Conservation (phyloP, 2,888 invertebrate genomes). For the Nomada hirtipes region DNA sequence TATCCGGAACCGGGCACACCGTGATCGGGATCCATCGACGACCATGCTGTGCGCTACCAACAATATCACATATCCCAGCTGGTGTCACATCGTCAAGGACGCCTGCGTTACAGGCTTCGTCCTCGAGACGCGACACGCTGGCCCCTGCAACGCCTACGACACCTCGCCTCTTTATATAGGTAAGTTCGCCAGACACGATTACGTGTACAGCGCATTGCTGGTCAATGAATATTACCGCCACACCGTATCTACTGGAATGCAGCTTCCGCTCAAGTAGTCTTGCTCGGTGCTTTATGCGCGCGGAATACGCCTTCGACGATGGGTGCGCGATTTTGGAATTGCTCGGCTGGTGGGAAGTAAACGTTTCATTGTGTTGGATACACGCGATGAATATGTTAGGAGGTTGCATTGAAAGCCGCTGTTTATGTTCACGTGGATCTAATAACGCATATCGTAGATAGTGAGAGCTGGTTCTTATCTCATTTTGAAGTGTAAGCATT, state of each 20-base stretch:
- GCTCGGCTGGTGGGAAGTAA: too few relatives aligned
- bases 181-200: slow-evolving; percentile 54
- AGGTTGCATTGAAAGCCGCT: too few relatives aligned
- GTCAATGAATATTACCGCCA: slow-evolving; percentile 8
- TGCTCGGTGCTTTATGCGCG: not conserved
- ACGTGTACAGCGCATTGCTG: slow-evolving; percentile 13
- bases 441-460: too few relatives aligned
- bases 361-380: too few relatives aligned
- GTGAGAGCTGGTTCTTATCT: too few relatives aligned
- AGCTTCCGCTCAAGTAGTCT: not conserved
- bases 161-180: slow-evolving; percentile 73
- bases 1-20: slow-evolving; percentile 76
- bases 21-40: slow-evolving; percentile 78
- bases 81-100: slow-evolving; percentile 92
- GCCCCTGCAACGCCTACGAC: slow-evolving; percentile 85
- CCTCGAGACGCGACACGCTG: slow-evolving; percentile 89
- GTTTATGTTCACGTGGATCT: too few relatives aligned
- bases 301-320: not conserved
- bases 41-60: slow-evolving; percentile 89
- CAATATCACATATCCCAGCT: slow-evolving; percentile 90
- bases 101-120: slow-evolving; percentile 90
- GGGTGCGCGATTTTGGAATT: not conserved
- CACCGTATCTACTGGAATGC: not conserved
- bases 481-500: too few relatives aligned
- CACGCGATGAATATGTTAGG: too few relatives aligned